A percentile compares a stretch with the other conserved stretches of the same genome.
phyloP scores from a whole-genome alignment of 2,888 invertebrate genomes.

The Perdita meconis region DNA sequence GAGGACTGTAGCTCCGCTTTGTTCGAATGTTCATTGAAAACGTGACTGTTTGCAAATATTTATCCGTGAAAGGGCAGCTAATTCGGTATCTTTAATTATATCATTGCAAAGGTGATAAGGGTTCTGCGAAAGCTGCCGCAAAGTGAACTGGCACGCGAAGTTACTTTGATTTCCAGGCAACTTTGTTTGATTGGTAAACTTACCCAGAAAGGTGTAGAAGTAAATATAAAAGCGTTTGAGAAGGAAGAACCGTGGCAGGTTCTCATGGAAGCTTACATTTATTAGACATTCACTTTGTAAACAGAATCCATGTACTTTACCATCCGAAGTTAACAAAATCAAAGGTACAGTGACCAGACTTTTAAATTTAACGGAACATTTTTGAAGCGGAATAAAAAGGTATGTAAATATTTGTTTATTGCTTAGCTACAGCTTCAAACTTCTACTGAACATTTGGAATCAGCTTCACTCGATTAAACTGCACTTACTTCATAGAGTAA shows the following conservation, averaged over 20 bases:
- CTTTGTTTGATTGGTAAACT: conserved; percentile 23
- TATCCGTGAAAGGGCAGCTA: background rate
- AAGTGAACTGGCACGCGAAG: background rate
- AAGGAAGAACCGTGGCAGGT: too few species aligned
- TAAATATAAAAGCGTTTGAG: conserved; percentile 1
- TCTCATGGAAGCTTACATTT: background rate
- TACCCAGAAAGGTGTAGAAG: background rate
- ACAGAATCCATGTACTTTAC: background rate
- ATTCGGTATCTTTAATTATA: conserved; percentile 34
- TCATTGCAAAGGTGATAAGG: background rate
- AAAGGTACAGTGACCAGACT: too few species aligned
- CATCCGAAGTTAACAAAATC: background rate
- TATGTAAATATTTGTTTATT: too few species aligned
- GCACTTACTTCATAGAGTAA: too few species aligned
- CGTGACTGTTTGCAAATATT: conserved; percentile 30
- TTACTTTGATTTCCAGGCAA: conserved; percentile 21
- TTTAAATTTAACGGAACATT: too few species aligned
- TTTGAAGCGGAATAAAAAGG: too few species aligned
- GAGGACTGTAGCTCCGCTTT: background rate
- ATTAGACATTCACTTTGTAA: background rate
- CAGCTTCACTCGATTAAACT: too few species aligned
- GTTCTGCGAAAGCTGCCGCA: background rate
- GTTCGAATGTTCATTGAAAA: background rate
- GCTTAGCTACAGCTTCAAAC: too few species aligned
- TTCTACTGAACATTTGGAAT: too few species aligned